A percentile compares a stretch with the other conserved stretches of the same genome.
Evolutionary conservation across 2,888 invertebrate genomes (phyloP).

Genomic region (Torymus tubicola): DNA sequence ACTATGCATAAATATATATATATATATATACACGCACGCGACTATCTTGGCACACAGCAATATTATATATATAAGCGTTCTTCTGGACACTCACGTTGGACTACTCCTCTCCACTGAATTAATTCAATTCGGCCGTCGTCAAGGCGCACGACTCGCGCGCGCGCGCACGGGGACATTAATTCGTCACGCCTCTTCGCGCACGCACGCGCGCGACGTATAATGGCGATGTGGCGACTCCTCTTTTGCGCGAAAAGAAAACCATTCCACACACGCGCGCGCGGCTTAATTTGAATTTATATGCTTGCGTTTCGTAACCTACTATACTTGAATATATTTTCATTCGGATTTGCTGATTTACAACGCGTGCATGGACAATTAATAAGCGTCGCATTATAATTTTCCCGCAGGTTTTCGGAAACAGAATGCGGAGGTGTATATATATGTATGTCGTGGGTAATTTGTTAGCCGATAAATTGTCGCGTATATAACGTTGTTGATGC

Average conservation of each 20-base stretch:
- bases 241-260: conserved; percentile 36
- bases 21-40: too few species aligned
- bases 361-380: conserved; percentile 43
- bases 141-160: background rate
- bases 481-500: conserved; percentile 15
- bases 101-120: conserved; percentile 25
- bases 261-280: background rate
- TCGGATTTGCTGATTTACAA: conserved; percentile 18
- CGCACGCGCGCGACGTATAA: conserved; percentile 20
- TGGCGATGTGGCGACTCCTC: background rate
- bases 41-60: too few species aligned
- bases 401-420: conserved; percentile 9
- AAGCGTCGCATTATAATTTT: conserved; percentile 56
- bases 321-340: conserved; percentile 26
- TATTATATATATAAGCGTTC: too few species aligned
- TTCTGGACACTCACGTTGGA: too few species aligned
- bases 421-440: background rate
- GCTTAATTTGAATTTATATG: conserved; percentile 59
- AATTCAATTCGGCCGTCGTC: conserved; percentile 56
- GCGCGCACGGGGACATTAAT: conserved; percentile 51
- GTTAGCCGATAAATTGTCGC: conserved; percentile 42
- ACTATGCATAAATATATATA: too few species aligned
- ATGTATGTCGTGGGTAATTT: conserved; percentile 31
- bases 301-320: background rate
- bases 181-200: conserved; percentile 53